Percentiles rank a stretch among this genome's conserved stretches.
Conservation (phyloP, 2,888 invertebrate genomes). For the Harpalus rubripes region DNA sequence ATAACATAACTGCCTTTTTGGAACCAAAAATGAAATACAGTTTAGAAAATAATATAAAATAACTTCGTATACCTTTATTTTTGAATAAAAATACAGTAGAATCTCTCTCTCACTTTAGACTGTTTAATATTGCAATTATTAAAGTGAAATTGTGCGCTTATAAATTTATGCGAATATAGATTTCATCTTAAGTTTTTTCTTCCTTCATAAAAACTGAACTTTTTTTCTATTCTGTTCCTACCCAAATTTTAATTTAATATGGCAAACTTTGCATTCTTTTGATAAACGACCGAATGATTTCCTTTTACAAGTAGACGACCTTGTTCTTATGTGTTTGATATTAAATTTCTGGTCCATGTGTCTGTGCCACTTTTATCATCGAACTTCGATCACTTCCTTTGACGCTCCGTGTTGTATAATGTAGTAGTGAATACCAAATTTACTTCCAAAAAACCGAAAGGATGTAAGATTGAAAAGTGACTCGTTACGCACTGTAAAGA, state of each 20-base stretch:
- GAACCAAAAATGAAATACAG: too few relatives aligned
- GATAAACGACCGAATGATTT: slow-evolving; percentile 1
- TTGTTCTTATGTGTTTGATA: slow-evolving; percentile 17
- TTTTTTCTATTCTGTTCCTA: neutral
- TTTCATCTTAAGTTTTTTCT: too few relatives aligned
- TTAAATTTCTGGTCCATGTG: slow-evolving; percentile 8
- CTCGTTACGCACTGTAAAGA: too few relatives aligned
- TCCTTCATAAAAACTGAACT: neutral
- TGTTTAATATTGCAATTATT: too few relatives aligned
- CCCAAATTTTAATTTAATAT: neutral
- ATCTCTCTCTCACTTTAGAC: too few relatives aligned
- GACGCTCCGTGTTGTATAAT: slow-evolving; percentile 19
- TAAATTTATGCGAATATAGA: too few relatives aligned
- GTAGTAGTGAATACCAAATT: slow-evolving; percentile 16
- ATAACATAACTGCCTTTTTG: too few relatives aligned
- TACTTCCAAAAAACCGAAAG: neutral
- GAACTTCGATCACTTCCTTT: slow-evolving; percentile 1
- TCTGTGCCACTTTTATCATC: neutral
- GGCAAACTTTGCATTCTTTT: neutral
- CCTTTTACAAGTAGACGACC: neutral
- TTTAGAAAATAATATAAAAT: too few relatives aligned
- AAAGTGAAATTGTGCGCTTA: too few relatives aligned
- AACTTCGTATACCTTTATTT: too few relatives aligned
- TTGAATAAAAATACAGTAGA: too few relatives aligned
- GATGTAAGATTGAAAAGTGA: too few relatives aligned